Base-by-base conservation (phyloP, 64 coral and sea anemone species). In the Montipora sp. region DNA sequence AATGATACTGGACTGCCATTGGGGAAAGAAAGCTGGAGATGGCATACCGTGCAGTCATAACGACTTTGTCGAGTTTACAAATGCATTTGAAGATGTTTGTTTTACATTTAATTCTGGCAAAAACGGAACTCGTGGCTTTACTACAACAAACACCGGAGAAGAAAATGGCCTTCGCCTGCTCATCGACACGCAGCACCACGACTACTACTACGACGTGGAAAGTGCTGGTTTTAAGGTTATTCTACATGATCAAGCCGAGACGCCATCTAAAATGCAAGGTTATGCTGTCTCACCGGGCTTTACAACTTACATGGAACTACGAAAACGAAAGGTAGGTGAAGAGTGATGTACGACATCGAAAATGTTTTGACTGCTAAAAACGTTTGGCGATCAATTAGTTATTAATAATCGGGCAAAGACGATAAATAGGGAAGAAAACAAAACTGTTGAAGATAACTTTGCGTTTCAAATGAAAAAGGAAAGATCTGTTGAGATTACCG, bases 181-280 rank as follows among this genome's bases (percentile, higher is more conserved):
- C 4, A 97, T 97, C 47, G 95, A 97, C 47, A 46, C 91, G 3
- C 92, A 97, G 8, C 95, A 97, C 18, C 61, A 79, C 55, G 95
- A 97, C 21, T 97, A 97, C 48, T 97, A 97, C 55, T 97, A 89
- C 23, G 92, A 55, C 15, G 95, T 97, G 1, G 55, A 88, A 51
- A 97, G 79, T 73, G 95, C 95, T 9, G 95, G 95, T 0, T 97
- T 97, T 59, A 89, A 80, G 65, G 92, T 97, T 10, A 97, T 97
- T 61, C 58, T 97, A 16, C 95, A 97, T 19, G 95, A 97, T 70
- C 92, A 94, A 67, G 95, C 87, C 14, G 95, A 97, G 11, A 94
- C 95, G 3, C 95, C 95, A 5, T 92, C 92, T 8, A 93, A 94
- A 23, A 94, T 97, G 92, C 95, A 97, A 51, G 95, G 95, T 1